Conservation (phyloP, 2,113 vertebrate genomes). For the Speoplatyrhinus poulsoni region DNA sequence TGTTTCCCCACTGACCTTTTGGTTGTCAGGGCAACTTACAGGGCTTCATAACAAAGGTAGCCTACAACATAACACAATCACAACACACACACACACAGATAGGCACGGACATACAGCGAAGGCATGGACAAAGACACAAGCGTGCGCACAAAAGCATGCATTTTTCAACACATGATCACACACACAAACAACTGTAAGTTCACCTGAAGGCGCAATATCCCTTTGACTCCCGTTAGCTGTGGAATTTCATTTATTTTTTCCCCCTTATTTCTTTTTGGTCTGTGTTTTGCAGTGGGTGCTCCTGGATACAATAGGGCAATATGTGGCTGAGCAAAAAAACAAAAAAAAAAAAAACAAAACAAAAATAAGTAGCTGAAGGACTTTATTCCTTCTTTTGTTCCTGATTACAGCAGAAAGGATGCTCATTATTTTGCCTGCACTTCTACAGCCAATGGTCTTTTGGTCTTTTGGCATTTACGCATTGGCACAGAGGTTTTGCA, state of each 20-base stretch:
- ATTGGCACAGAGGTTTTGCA: constrained; percentile 10
- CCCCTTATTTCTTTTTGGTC: constrained; percentile 16
- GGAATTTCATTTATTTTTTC: constrained; percentile 49
- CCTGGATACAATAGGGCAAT: constrained; percentile 46
- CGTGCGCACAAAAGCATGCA: not conserved
- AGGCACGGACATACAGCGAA: not conserved
- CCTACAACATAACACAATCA: not conserved
- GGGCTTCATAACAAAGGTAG: too few species aligned
- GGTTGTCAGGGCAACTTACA: too few species aligned
- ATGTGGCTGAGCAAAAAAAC: constrained; percentile 15
- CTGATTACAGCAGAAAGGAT: constrained; percentile 6
- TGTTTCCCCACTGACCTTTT: too few species aligned
- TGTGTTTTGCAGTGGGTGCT: constrained; percentile 10
- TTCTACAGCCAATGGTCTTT: constrained; percentile 21
- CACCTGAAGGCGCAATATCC: constrained; percentile 58
- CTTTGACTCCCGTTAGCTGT: constrained; percentile 34
- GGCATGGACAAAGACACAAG: not conserved
- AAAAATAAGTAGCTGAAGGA: too few species aligned
- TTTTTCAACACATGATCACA: not conserved
- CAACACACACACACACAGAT: not conserved
- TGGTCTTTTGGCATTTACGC: not conserved
- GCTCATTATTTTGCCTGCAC: constrained; percentile 41
- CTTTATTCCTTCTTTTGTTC: not conserved
- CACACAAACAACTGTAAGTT: constrained; percentile 23
- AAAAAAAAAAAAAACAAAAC: too few species aligned